Evolutionary conservation across 2,888 invertebrate species (phyloP), one percentile per base, ranked within the genome.

Genomic region (Anorthoa munda): DNA sequence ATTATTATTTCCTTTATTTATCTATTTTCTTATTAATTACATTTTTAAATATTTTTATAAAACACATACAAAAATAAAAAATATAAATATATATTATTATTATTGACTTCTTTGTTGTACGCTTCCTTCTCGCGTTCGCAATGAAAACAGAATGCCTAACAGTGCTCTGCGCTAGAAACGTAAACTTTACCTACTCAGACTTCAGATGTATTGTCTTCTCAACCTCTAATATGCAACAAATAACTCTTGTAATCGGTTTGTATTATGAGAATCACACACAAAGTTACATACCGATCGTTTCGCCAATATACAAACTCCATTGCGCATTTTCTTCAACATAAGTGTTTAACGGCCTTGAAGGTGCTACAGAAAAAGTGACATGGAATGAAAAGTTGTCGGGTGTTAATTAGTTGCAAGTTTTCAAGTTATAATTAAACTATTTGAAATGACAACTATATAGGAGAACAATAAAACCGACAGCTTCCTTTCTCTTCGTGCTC

Each of bases 401-500:
- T 21, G 7, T 18, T 23, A 15, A 39, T 45, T 46, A 51, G 55
- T 12, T 7, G 39, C 9, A 18, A 48, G 5, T 63, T 68, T 7
- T 55, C 7, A 55, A 77, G 60, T 67, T 56, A 66, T 79, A 79
- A 79, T 72, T 79, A 79, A 79, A 65, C 26, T 67, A 51, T 76
- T 58, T 63, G 53, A 67, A 67, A 73, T 72, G 56, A 73, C 83
- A 79, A 79, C 66, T 65, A 64, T 51, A 23, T 56, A 18, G 18
- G n/a, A 53, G 60, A 69, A 82, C 53, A 79, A 79, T 72, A 50
- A 60, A 72, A 72, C 17, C 26, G 39, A 9, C 31, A 12, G 55
- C n/a, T 48, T 79, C 71, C 70, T 82, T 82, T 79, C 83, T 67
- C 83, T 72, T 64, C n/a, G 39, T 18, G n/a, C 17, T 39, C 17